Evolutionary conservation across 1,140 invertebrate genomes (phyloP).

Genomic region (Macrostomum lignano): DNA sequence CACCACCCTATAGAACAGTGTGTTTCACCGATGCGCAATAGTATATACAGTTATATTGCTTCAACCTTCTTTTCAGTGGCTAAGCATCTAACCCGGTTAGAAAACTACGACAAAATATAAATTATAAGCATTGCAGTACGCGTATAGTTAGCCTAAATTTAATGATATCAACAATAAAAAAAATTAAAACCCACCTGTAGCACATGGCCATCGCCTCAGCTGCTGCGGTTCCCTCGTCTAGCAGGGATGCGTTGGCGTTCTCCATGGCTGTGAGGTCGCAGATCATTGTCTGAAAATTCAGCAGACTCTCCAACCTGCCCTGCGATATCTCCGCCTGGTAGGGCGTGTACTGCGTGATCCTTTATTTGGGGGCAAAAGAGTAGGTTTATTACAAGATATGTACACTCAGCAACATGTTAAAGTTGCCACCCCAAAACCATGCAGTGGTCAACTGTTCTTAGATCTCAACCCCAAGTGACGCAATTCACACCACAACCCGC

Average conservation of each 20-base stretch:
- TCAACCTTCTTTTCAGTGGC: too few species aligned
- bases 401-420: background rate
- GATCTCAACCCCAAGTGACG: background rate
- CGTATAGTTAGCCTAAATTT: too few species aligned
- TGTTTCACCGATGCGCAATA: too few species aligned
- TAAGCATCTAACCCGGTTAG: too few species aligned
- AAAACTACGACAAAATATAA: too few species aligned
- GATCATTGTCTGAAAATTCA: constrained; percentile 94
- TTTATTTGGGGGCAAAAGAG: constrained; percentile 14
- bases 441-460: background rate
- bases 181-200: constrained; percentile 33
- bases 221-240: constrained; percentile 87
- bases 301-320: constrained; percentile 63
- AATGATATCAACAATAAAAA: background rate
- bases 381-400: background rate
- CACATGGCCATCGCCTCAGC: constrained; percentile 74
- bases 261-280: constrained; percentile 70
- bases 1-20: too few species aligned
- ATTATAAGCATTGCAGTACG: too few species aligned
- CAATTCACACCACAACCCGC: background rate
- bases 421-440: background rate
- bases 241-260: constrained; percentile 70
- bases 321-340: constrained; percentile 65
- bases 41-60: too few species aligned
- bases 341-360: constrained; percentile 38